Conservation (phyloP, 2,888 invertebrate species). For the Orthonychiurus folsomi region DNA sequence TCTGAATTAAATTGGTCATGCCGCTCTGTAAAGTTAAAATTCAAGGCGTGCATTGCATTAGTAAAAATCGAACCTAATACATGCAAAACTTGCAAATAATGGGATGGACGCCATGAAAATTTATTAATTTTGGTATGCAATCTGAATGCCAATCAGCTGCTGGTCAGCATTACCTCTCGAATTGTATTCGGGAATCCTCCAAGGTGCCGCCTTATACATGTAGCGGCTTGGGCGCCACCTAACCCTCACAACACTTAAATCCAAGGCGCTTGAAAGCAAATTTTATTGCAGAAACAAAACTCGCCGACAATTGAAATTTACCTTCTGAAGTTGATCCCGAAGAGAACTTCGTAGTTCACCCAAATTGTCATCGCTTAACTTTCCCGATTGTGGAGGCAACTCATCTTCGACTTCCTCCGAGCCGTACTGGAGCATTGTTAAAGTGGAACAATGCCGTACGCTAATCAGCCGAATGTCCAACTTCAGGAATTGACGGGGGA, state of each 20-base stretch:
- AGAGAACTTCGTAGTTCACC: constrained; percentile 22
- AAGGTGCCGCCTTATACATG: no score
- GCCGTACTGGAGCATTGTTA: neutral
- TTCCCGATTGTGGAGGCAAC: neutral
- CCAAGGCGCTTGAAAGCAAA: neutral
- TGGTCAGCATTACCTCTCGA: no score
- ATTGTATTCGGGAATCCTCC: no score
- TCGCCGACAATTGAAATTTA: constrained; percentile 10
- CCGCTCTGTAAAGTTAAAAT: neutral
- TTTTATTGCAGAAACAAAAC: neutral
- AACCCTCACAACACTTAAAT: neutral
- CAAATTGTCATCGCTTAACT: constrained; percentile 14
- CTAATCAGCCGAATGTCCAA: constrained; percentile 91
- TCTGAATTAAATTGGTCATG: constrained; percentile 23
- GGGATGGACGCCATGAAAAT: no score
- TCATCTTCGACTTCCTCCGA: neutral
- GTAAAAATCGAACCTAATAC: no score
- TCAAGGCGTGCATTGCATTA: no score
- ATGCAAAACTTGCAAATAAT: no score
- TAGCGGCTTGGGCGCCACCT: no score
- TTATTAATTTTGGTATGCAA: no score
- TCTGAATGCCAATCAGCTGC: no score
- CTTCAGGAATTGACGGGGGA: constrained; percentile 90
- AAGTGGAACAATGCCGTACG: constrained; percentile 74
- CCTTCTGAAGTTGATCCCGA: constrained; percentile 21